Evolutionary conservation across 30 jellyfish, hydroid and myxozoan species (phyloP).

Genomic region (Aurelia aurita complex sp. Pacific): DNA sequence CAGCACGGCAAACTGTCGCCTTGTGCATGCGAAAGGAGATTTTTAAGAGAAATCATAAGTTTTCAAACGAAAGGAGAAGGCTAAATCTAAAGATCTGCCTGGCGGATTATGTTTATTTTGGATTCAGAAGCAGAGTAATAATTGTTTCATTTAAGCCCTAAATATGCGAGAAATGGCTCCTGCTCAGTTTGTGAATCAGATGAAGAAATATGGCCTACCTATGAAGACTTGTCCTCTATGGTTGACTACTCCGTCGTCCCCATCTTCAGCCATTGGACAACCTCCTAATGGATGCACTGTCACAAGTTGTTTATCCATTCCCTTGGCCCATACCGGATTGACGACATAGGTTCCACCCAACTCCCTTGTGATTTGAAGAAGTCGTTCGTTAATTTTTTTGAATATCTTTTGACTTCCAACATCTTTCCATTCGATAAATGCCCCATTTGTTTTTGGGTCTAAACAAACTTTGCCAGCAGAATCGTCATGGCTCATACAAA

Average conservation of each 20-base stretch:
- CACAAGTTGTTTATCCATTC: conserved; percentile 45
- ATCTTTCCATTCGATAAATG: conserved; percentile 53
- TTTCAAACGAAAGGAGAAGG: no score
- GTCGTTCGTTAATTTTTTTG: conserved; percentile 24
- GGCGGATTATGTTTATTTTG: no score
- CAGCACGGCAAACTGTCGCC: no score
- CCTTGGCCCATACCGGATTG: conserved; percentile 66
- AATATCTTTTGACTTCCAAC: conserved; percentile 70
- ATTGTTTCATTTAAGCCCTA: no score
- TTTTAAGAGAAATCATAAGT: no score
- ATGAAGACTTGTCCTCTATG: conserved; percentile 79
- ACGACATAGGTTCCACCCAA: conserved; percentile 64
- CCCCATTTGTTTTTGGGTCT: conserved; percentile 55
- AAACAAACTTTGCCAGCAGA: conserved; percentile 39
- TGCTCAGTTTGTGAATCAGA: no score
- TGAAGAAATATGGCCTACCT: conserved; percentile 28
- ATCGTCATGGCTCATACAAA: conserved; percentile 73
- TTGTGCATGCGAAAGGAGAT: no score
- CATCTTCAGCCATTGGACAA: conserved; percentile 73
- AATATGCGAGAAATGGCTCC: no score
- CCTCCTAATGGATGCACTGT: conserved; percentile 90
- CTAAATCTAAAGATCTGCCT: no score
- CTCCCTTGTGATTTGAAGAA: conserved; percentile 35
- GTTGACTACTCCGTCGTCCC: conserved; percentile 78
- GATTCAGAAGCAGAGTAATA: no score